Base-by-base conservation (phyloP, 1,140 invertebrate species). In the Gryllus bimaculatus region DNA sequence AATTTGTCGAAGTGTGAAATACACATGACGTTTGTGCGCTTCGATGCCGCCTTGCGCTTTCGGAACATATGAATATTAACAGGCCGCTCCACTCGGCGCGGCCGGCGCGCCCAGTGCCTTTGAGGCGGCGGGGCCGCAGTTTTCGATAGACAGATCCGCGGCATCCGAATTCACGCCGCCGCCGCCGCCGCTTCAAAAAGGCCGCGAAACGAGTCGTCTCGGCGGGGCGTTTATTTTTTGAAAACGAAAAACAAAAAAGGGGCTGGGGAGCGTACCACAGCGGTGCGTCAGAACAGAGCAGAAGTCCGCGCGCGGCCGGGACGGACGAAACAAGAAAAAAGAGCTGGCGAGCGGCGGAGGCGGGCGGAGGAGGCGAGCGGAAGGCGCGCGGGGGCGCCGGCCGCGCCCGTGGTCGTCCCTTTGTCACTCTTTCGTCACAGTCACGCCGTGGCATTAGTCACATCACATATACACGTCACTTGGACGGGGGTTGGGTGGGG, bases 1-100 rank as follows among this genome's bases (percentile, higher is more conserved):
- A 66, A 66, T 66, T 66, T 66, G 54, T 66, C 54, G 54, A 66
- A 66, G 54, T 66, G 54, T 66, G 54, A 66, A 66, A 66, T 66
- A 66, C 54, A 66, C 54, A 66, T 66, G 54, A 66, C 54, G 54
- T 66, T 66, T 66, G 10, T 66, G 18, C 54, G 54, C 18, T 18
- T 7, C 2, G 54, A 66, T 66, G 54, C 54, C 54, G 54, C 54
- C 54, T 66, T 66, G n/a, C 18, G 54, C 54, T 66, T 66, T 66
- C 54, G 54, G 54, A n/a, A 66, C 54, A 66, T 66, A 66, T 66
- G 54, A 66, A 66, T 66, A 66, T 66, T 66, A 66, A 66, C 10
- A 66, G 54, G 54, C 54, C 54, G 54, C 54, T 66, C 54, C 26
- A 18, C 54, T 66, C 54, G 2, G 18, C 10, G 2, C 0, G 1